Evolutionary conservation across 2,888 invertebrate genomes (phyloP).

Genomic region (Dicyrtoma fusca): DNA sequence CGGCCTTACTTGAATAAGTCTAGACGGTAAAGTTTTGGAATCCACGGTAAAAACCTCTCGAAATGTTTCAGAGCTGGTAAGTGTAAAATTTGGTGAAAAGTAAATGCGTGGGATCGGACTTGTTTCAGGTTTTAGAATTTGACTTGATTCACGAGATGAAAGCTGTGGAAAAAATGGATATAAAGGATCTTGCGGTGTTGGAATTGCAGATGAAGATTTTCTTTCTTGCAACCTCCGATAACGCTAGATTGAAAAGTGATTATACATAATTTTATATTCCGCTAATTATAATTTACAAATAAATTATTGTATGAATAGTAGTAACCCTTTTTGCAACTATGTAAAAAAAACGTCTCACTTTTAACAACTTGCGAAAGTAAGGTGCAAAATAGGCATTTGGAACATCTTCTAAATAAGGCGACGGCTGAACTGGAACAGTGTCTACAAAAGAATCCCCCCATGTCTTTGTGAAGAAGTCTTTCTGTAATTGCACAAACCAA

Average conservation of each 20-base stretch:
- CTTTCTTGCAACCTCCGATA: constrained; percentile 51
- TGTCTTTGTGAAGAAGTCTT: constrained; percentile 90
- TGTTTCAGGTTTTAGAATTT: constrained; percentile 51
- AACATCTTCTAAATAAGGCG: constrained; percentile 81
- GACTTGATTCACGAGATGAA: constrained; percentile 46
- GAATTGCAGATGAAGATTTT: constrained; percentile 49
- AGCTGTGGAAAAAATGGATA: constrained; percentile 52
- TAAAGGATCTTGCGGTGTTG: constrained; percentile 41
- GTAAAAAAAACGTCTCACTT: constrained; percentile 42
- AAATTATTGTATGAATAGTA: background rate
- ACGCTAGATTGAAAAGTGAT: constrained; percentile 43
- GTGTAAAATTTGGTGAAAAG: constrained; percentile 74
- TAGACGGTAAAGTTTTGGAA: constrained; percentile 58
- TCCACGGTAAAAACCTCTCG: constrained; percentile 79
- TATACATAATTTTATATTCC: background rate
- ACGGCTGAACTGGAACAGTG: constrained; percentile 72
- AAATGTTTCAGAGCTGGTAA: constrained; percentile 80
- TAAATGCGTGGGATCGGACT: constrained; percentile 82
- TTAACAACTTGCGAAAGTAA: constrained; percentile 74
- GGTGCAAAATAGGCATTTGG: constrained; percentile 80
- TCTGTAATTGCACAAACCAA: constrained; percentile 57
- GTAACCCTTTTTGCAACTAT: too few relatives aligned
- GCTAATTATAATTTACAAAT: background rate
- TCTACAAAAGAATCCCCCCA: constrained; percentile 97
- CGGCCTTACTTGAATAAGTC: constrained; percentile 47